Evolutionary conservation across 2,113 vertebrate genomes (phyloP).

Genomic region (Oreochromis aureus): DNA sequence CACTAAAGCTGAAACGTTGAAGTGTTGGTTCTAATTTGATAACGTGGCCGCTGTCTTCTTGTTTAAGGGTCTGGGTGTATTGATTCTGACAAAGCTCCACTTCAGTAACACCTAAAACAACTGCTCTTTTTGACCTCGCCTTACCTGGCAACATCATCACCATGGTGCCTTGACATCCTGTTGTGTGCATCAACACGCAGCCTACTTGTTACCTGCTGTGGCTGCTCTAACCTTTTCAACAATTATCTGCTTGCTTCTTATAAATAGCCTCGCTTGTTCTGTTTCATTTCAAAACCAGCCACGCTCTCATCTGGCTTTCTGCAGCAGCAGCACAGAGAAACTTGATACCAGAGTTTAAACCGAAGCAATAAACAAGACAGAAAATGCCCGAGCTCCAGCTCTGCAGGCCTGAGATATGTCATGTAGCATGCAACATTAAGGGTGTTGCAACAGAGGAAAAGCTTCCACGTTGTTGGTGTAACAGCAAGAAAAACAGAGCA

Average conservation of each 20-base stretch:
- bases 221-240: constrained; percentile 54
- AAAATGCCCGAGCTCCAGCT: constrained; percentile 28
- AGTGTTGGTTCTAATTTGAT: neutral
- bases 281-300: constrained; percentile 57
- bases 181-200: neutral
- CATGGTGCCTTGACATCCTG: neutral
- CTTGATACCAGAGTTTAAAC: constrained; percentile 49
- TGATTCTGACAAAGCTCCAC: neutral
- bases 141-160: neutral
- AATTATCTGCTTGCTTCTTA: constrained; percentile 52
- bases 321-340: constrained; percentile 35
- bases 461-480: constrained; percentile 15
- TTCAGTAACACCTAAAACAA: neutral
- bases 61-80: neutral
- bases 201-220: constrained; percentile 46
- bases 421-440: constrained; percentile 21
- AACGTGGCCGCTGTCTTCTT: neutral
- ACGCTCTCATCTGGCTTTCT: constrained; percentile 4
- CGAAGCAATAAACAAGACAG: constrained; percentile 40
- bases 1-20: neutral
- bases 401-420: constrained; percentile 19
- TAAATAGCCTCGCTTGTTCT: constrained; percentile 56
- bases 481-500: constrained; percentile 5
- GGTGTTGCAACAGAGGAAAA: neutral
- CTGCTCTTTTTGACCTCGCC: neutral